Evolutionary conservation across 2,888 invertebrate genomes (phyloP).

Genomic region (Neuroscelio doddi): DNA sequence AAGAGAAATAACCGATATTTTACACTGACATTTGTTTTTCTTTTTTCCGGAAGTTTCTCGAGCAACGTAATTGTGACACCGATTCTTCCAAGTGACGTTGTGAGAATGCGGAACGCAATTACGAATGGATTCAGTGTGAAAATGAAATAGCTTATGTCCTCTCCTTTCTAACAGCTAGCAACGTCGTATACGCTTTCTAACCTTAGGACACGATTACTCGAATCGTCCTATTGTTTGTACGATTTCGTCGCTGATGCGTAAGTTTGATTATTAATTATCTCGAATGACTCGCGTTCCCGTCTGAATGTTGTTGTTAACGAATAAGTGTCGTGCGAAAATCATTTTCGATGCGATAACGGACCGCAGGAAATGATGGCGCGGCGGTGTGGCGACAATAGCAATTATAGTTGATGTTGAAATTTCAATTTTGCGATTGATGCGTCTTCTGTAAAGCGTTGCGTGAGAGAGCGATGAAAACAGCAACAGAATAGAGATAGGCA

Average conservation of each 20-base stretch:
- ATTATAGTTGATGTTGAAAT: constrained; percentile 65
- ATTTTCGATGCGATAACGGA: constrained; percentile 43
- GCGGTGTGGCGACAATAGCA: constrained; percentile 58
- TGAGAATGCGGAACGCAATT: constrained; percentile 40
- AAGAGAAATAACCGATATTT: too few species aligned
- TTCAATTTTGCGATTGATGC: constrained; percentile 67
- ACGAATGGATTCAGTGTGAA: constrained; percentile 37
- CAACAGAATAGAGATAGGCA: constrained; percentile 32
- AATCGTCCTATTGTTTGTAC: constrained; percentile 23
- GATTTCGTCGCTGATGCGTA: constrained; percentile 25
- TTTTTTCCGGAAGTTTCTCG: constrained; percentile 23
- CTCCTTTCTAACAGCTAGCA: constrained; percentile 10
- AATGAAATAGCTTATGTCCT: constrained; percentile 25
- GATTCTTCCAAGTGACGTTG: constrained; percentile 29
- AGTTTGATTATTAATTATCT: constrained; percentile 37
- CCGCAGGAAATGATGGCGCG: constrained; percentile 34
- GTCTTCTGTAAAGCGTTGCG: constrained; percentile 38
- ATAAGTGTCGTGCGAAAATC: constrained; percentile 34
- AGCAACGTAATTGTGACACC: constrained; percentile 31
- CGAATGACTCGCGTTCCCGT: constrained; percentile 2
- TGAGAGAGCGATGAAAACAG: constrained; percentile 24
- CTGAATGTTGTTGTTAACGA: constrained; percentile 20
- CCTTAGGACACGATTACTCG: constrained; percentile 18
- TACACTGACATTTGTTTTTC: too few species aligned
- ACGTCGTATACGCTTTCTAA: constrained; percentile 35